Conservation (phyloP, 2,888 invertebrate species). For the Xanthorhoe spadicearia region DNA sequence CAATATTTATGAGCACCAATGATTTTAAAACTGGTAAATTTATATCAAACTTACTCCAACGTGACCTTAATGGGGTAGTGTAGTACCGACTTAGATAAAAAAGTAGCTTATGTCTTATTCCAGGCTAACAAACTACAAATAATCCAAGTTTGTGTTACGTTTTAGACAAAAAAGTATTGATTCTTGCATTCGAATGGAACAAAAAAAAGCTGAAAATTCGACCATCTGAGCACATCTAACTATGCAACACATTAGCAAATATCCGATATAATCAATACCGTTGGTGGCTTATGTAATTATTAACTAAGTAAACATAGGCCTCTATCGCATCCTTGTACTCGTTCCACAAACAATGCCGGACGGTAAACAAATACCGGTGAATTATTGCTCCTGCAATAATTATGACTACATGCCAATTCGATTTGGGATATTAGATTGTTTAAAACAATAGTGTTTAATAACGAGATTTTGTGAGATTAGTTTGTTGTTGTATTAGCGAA, state of each 20-base stretch:
- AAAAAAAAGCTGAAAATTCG: neutral
- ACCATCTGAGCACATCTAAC: conserved; percentile 49
- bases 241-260: conserved; percentile 52
- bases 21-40: too few species aligned
- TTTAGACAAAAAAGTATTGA: too few species aligned
- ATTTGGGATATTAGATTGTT: conserved; percentile 38
- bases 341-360: conserved; percentile 73
- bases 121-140: too few species aligned
- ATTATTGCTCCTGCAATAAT: conserved; percentile 62
- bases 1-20: neutral
- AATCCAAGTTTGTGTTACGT: too few species aligned
- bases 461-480: conserved; percentile 1
- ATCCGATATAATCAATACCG: conserved; percentile 66
- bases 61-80: too few species aligned
- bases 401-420: conserved; percentile 39
- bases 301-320: conserved; percentile 73
- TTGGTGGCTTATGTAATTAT: conserved; percentile 76
- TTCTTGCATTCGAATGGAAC: too few species aligned
- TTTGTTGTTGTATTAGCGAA: neutral
- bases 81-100: too few species aligned
- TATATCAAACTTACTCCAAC: too few species aligned
- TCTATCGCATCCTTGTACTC: conserved; percentile 79
- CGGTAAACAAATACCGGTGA: conserved; percentile 77
- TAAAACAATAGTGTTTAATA: conserved; percentile 29
- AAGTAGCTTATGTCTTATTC: too few species aligned